A percentile compares a stretch with the other conserved stretches of the same genome.
Evolutionary conservation across 1,140 invertebrate species (phyloP).

Genomic region (Philopotamus ludificatus): DNA sequence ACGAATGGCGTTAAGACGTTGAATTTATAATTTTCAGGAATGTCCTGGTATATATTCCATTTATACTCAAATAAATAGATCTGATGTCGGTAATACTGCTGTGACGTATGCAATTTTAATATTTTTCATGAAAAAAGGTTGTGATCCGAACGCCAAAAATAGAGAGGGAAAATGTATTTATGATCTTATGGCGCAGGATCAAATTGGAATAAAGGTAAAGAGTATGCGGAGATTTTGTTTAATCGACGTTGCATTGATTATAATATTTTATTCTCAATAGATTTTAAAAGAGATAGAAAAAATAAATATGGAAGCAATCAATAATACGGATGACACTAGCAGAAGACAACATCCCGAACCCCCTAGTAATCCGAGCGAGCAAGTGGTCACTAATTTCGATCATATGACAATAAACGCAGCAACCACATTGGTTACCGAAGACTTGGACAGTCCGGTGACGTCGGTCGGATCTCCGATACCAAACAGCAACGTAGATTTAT

Average conservation of each 20-base stretch:
- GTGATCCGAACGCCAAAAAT: constrained; percentile 65
- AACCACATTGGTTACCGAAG: neutral
- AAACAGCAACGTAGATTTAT: constrained; percentile 36
- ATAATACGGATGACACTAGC: neutral
- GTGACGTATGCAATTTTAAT: constrained; percentile 67
- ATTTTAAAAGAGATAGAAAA: constrained; percentile 20
- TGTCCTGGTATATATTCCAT: constrained; percentile 54
- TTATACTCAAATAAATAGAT: constrained; percentile 46
- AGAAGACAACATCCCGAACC: neutral
- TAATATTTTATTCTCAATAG: constrained; percentile 4
- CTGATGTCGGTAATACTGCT: constrained; percentile 49
- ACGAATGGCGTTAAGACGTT: too few relatives aligned
- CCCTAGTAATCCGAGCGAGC: neutral
- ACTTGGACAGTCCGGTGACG: neutral
- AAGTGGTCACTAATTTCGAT: neutral
- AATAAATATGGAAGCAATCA: neutral
- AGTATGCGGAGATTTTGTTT: neutral
- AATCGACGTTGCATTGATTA: neutral
- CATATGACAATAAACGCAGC: neutral
- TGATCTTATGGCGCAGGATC: constrained; percentile 30
- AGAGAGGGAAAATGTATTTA: constrained; percentile 53
- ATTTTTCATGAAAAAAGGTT: constrained; percentile 68
- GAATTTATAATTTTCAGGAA: constrained; percentile 42
- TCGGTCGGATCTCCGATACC: constrained; percentile 19
- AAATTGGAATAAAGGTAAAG: constrained; percentile 28